Base-by-base conservation (phyloP, 2,888 invertebrate genomes). In the Drosophila siamana region DNA sequence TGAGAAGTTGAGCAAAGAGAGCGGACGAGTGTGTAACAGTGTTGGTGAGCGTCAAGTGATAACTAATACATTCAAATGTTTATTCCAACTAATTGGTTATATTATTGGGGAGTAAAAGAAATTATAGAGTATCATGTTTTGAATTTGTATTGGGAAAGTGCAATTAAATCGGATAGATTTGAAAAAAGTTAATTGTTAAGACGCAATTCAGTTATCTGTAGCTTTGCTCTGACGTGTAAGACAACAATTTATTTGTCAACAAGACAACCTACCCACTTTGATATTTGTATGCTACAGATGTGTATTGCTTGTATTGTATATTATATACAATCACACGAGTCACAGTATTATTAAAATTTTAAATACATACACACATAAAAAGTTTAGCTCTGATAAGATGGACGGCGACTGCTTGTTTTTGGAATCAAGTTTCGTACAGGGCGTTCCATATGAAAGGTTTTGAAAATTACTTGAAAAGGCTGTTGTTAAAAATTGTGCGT, bases 301-400 rank as follows among this genome's bases (percentile, higher is more conserved):
- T 33, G 11, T 8, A 30, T 30, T 5, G 41, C 19, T 16, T 8
- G 7, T 22, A 41, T 1, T n/a, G 11, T 24, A 43, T 36, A 36
- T 36, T 38, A 15, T 38, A 6, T 38, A 38, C 13, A 38, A 38
- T 2, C 36, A 38, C 36, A 38, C 36, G 13, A 38, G 36, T 1
- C 15, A 7, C 13, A 38, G 13, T 38, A 15, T 38, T 38, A 15
- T 7, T 38, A 38, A 7, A 5, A 38, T 38, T 38, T 38, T 9
- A 9, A 9, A 30, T 30, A 11, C 7, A 15, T 38, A 38, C 15
- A 38, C 36, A 2, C 3, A 24, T 13, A 43, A 13, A 6, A 44
- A 13, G 22, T n/a, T 44, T 44, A 24, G 24, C 11, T 13, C 43
- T 8, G 43, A 44, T 44, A 24, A 44, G 43, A 44, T 44, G n/a